Evolutionary conservation across 1,140 invertebrate genomes (phyloP), one percentile per base, ranked within the genome.

Genomic region (Scaptomyza pallida): DNA sequence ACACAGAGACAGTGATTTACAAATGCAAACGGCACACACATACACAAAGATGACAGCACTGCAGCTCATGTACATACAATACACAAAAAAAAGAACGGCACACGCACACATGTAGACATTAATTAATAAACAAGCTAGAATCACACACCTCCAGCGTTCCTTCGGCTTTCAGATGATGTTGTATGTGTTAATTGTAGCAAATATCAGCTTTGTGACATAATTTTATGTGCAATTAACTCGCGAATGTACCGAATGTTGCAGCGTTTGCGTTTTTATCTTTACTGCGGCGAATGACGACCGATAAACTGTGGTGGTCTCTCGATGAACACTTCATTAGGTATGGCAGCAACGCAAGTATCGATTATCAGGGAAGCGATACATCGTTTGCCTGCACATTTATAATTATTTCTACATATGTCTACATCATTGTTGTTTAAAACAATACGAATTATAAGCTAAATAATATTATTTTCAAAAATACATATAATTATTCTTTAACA

Each of bases 161-260:
- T 70, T 69, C 51, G 30, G 45, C 40, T 47, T 40, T 12, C 54
- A 51, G 35, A 68, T 54, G 63, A 16, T 35, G 26, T 48, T 37
- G 33, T 68, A 5, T 56, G 35, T 43, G n/a, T 61, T 68, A n/a
- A 21, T 45, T 74, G 52, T 51, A 57, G 57, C 59, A 37, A 52
- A 51, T 70, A 74, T 74, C 71, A 74, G 70, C 70, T 72, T 54
- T 68, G 64, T 72, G 56, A 68, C 70, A 72, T 72, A 68, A 72
- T 72, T 72, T 52, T 43, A 47, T 48, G 37, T 71, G 62, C 68
- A 71, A 57, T 65, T 65, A 65, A 65, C 37, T 71, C 62, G 52
- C 51, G 54, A 65, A 71, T 71, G 61, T 30, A 26, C 56, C 43
- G 26, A 65, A 45, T 65, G 26, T 30, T 71, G 61, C 61, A 57